Conservation (phyloP, 2,888 invertebrate genomes). For the Lasioglossum vierecki region DNA sequence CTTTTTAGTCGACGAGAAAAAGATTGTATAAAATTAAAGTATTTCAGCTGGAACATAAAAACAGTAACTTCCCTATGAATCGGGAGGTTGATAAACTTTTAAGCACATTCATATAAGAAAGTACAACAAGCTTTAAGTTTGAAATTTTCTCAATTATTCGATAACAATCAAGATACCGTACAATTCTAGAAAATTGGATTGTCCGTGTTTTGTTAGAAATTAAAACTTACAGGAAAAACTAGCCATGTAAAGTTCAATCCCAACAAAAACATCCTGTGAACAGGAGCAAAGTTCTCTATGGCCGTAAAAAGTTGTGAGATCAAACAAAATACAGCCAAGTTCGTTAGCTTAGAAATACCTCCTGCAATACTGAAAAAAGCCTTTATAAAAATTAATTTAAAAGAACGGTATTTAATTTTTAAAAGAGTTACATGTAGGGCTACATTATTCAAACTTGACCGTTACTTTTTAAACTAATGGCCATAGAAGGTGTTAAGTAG, state of each 20-base stretch:
- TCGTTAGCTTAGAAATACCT: too few species aligned
- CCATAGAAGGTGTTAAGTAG: too few species aligned
- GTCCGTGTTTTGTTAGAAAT: slow-evolving; percentile 20
- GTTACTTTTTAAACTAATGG: too few species aligned
- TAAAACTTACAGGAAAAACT: slow-evolving; percentile 29
- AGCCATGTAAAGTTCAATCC: slow-evolving; percentile 29
- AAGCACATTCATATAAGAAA: slow-evolving; percentile 40
- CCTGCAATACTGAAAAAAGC: too few species aligned
- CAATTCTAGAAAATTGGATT: slow-evolving; percentile 10
- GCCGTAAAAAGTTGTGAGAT: too few species aligned
- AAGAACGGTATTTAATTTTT: too few species aligned
- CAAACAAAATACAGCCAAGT: too few species aligned
- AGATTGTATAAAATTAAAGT: slow-evolving; percentile 46
- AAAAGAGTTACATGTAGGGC: too few species aligned
- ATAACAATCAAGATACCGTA: background rate
- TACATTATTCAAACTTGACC: too few species aligned
- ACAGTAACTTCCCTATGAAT: background rate
- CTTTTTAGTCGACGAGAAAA: slow-evolving; percentile 51
- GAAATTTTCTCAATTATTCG: slow-evolving; percentile 38
- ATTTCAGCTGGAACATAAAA: slow-evolving; percentile 50
- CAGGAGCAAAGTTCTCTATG: too few species aligned
- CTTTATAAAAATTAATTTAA: too few species aligned
- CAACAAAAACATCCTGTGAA: too few species aligned
- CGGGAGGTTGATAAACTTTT: slow-evolving; percentile 26
- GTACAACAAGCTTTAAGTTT: slow-evolving; percentile 32